These are phyloP conservation scores for Apteryx mantelli DNA, from an alignment of 2,113 vertebrate species.

Conservation along the genomic window DNA sequence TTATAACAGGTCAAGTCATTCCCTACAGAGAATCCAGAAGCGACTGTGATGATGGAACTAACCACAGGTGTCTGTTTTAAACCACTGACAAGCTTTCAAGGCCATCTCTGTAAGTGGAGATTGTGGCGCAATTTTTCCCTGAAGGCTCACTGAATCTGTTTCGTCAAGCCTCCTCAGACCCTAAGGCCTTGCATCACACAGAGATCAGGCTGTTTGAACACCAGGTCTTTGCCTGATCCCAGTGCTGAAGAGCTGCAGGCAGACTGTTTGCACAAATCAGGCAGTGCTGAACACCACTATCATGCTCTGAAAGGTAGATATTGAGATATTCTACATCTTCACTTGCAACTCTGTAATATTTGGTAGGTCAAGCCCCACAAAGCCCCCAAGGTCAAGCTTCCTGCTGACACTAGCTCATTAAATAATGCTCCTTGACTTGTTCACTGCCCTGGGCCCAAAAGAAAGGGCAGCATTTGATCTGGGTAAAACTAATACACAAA, in stretches of 20 bases:
- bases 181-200: not conserved
- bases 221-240: not conserved
- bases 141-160: not conserved
- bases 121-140: not conserved
- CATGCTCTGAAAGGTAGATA: not conserved
- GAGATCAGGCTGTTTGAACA: not conserved
- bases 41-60: not conserved
- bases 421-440: not conserved
- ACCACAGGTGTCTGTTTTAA: not conserved
- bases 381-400: not conserved
- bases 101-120: not conserved
- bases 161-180: not conserved
- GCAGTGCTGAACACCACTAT: not conserved
- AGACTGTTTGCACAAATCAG: not conserved
- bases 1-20: not conserved
- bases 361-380: not conserved
- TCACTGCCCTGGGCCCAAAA: not conserved
- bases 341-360: not conserved
- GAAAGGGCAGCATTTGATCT: not conserved
- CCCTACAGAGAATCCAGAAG: not conserved
- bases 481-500: not conserved
- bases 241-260: not conserved
- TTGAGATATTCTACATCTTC: not conserved
- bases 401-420: not conserved
- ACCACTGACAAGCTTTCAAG: not conserved